A percentile compares a stretch with the other conserved stretches of the same genome.
These are phyloP conservation scores for Diabrotica virgifera DNA, from an alignment of 1,140 invertebrate genomes.

Conservation along the genomic window DNA sequence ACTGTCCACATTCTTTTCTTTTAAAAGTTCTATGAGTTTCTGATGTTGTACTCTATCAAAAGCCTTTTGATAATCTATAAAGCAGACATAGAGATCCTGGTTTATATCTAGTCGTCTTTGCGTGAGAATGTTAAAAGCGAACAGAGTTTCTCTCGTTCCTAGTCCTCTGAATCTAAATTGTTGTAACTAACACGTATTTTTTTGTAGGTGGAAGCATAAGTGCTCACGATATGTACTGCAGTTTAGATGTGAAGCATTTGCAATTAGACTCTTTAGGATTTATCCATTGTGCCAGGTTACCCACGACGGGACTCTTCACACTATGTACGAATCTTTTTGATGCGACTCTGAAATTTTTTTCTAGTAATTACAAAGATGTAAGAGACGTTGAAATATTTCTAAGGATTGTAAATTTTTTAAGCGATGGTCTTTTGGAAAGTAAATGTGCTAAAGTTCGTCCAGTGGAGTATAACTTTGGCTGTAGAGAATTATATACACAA, in stretches of 20 bases:
- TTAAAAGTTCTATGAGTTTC: too few relatives aligned
- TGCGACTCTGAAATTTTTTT: constrained; percentile 79
- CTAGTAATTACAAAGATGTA: constrained; percentile 83
- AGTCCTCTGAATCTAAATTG: too few relatives aligned
- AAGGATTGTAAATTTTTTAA: background rate
- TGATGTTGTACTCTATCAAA: too few relatives aligned
- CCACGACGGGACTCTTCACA: constrained; percentile 65
- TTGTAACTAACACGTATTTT: too few relatives aligned
- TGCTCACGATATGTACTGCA: constrained; percentile 64
- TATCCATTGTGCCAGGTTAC: constrained; percentile 71
- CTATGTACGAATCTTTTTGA: constrained; percentile 64
- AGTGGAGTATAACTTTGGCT: background rate
- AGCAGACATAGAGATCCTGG: too few relatives aligned
- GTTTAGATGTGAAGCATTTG: constrained; percentile 89
- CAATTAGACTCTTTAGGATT: constrained; percentile 90
- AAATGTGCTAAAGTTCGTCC: background rate
- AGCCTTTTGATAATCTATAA: too few relatives aligned
- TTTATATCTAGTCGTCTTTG: too few relatives aligned
- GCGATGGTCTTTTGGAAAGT: background rate
- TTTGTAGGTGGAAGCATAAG: constrained; percentile 62
- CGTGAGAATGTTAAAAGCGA: too few relatives aligned
- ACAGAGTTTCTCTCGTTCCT: too few relatives aligned
- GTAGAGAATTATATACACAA: too few relatives aligned
- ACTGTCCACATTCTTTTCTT: too few relatives aligned
- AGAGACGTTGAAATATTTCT: constrained; percentile 33